Evolutionary conservation across 1,140 invertebrate species (phyloP).

Genomic region (Dufourea novaeangliae): DNA sequence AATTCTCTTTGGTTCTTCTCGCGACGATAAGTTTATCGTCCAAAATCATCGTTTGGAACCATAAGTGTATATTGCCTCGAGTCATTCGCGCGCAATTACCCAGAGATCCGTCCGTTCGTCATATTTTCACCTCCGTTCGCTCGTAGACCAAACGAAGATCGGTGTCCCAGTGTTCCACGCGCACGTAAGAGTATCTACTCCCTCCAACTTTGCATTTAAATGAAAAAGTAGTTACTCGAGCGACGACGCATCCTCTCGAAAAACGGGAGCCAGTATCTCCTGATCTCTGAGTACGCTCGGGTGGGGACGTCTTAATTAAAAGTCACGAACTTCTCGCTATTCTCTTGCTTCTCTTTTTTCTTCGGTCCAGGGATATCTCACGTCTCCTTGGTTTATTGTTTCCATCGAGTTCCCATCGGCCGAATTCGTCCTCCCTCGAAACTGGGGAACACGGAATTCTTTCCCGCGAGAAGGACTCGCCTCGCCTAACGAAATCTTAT

Average conservation of each 20-base stretch:
- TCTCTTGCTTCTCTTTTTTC: slow-evolving; percentile 1
- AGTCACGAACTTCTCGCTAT: slow-evolving; percentile 28
- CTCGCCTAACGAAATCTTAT: too few relatives aligned
- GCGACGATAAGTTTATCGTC: slow-evolving; percentile 5
- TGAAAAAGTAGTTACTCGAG: slow-evolving; percentile 52
- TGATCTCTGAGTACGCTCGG: slow-evolving; percentile 20
- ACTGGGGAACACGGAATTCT: too few relatives aligned
- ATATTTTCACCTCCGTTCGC: background rate
- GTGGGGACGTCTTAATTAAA: slow-evolving; percentile 44
- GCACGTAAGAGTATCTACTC: too few relatives aligned
- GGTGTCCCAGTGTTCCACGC: too few relatives aligned
- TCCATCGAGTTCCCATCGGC: slow-evolving; percentile 6
- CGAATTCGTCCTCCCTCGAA: background rate
- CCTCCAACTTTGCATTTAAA: slow-evolving; percentile 56
- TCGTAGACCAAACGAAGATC: slow-evolving; percentile 13
- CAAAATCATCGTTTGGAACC: too few relatives aligned
- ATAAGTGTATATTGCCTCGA: background rate
- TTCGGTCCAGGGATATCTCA: too few relatives aligned
- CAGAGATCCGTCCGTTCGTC: slow-evolving; percentile 3
- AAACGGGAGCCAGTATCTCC: slow-evolving; percentile 34
- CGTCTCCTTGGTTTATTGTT: background rate
- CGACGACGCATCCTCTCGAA: background rate
- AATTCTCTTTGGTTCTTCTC: background rate
- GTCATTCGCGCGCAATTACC: too few relatives aligned
- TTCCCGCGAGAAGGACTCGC: too few relatives aligned